Base-by-base conservation (phyloP, 2,888 invertebrate species). In the Protonemura montana region DNA sequence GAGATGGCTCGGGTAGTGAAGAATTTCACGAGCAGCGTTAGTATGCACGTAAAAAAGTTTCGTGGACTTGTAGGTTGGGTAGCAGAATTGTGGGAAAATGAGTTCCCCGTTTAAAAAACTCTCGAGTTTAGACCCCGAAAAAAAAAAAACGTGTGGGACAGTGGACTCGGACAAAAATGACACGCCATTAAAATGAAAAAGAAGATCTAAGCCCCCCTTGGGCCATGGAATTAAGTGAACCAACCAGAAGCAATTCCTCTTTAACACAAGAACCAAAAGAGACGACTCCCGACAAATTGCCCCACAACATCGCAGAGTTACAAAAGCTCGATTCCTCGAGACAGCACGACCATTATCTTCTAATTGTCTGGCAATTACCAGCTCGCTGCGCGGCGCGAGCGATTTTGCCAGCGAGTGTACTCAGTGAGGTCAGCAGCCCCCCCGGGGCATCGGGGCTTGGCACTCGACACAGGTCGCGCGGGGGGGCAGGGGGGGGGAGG, bases 391-490 rank as follows among this genome's bases (percentile, higher is more conserved):
- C 59, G 21, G 59, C 6, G 21, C 6, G 59, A 10, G 3, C 59
- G n/a, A 6, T 82, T n/a, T 29, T 82, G 82, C 13, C 82, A 13
- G 41, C 26, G 86, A 86, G 76, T 86, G 86, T 86, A 86, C 83
- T 35, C 82, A 26, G 76, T 83, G 78, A 86, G 86, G 86, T 86
- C 86, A 86, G 76, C 77, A 76, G 83, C 82, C 86, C 83, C n/a
- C 86, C 84, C 76, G 25, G 83, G 86, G 86, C 86, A 86, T 25
- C 25, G n/a, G 81, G 28, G 29, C 82, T 30, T 29, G 82, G 30
- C 21, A 35, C 82, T 78, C 0, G 28, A 5, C 29, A 27, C 81
- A 16, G 29, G 29, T 26, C 41, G 30, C 25, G 21, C 42, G 41
- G 5, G n/a, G 41, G 41, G 82, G 42, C 42, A 42, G 42, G 25